These are phyloP conservation scores for Aphis gossypii DNA, from an alignment of 1,140 invertebrate genomes.

Conservation along the genomic window DNA sequence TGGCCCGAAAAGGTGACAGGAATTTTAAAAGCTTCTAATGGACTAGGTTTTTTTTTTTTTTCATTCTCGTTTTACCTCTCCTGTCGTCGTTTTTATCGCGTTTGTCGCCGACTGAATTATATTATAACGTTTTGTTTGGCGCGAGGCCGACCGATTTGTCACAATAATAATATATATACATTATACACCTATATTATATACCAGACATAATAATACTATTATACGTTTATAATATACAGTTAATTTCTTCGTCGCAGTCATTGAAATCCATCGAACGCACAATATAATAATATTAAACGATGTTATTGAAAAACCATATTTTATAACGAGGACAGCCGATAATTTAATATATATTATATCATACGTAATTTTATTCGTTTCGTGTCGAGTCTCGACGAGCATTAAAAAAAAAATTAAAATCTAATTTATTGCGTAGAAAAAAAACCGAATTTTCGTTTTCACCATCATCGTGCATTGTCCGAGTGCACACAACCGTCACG, in stretches of 20 bases:
- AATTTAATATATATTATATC: not conserved
- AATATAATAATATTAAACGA: not conserved
- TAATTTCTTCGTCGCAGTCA: not conserved
- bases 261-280: not conserved
- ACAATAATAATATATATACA: constrained; percentile 3
- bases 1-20: constrained; percentile 57
- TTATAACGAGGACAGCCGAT: not conserved
- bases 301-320: not conserved
- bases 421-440: not conserved
- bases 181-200: not conserved
- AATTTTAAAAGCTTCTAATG: constrained; percentile 58
- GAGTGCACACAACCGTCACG: not conserved
- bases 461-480: not conserved
- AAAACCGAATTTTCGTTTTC: not conserved
- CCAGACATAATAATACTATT: not conserved
- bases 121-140: constrained; percentile 48
- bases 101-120: constrained; percentile 55
- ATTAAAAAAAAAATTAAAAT: not conserved
- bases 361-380: not conserved
- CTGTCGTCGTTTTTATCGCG: constrained; percentile 17
- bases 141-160: constrained; percentile 46
- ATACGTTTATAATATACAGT: not conserved
- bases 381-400: not conserved
- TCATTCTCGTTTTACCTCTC: constrained; percentile 2
- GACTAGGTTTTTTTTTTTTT: constrained; percentile 40